These are phyloP conservation scores for Arnoldichthys spilopterus DNA, from an alignment of 2,797 vertebrate species.

Conservation along the genomic window DNA sequence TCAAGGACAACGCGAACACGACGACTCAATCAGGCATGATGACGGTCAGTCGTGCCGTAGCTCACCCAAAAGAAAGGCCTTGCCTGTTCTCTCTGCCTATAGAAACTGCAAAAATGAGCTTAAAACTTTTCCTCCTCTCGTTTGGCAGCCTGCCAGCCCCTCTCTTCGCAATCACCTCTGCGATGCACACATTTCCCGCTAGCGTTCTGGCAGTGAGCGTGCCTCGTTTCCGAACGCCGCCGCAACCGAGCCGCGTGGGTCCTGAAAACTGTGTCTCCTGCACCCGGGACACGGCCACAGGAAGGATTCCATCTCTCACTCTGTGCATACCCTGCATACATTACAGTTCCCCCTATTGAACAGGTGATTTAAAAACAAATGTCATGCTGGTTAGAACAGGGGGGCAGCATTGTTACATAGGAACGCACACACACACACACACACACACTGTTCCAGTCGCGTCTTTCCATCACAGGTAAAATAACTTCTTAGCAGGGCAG, in stretches of 20 bases:
- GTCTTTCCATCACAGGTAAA: constrained; percentile 21
- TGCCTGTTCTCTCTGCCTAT: constrained; percentile 16
- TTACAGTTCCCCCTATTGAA: constrained; percentile 37
- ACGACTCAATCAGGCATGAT: background rate
- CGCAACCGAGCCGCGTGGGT: constrained; percentile 45
- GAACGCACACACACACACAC: background rate
- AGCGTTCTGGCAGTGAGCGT: constrained; percentile 36
- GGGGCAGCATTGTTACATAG: constrained; percentile 9
- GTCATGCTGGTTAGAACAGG: constrained; percentile 14
- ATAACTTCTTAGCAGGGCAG: constrained; percentile 11
- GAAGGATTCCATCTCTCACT: constrained; percentile 35
- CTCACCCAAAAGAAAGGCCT: constrained; percentile 3
- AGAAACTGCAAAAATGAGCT: constrained; percentile 41
- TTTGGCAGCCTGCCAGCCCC: constrained; percentile 12
- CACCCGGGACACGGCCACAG: constrained; percentile 12
- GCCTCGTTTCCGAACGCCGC: constrained; percentile 43
- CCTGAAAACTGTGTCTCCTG: constrained; percentile 39
- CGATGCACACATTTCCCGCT: constrained; percentile 44
- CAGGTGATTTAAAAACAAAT: constrained; percentile 50
- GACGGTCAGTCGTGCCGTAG: background rate
- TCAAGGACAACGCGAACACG: background rate
- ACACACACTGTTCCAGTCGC: background rate
- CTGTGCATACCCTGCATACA: constrained; percentile 12
- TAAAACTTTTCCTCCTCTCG: constrained; percentile 27
- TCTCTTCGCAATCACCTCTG: constrained; percentile 41